These are phyloP conservation scores for Coenonympha arcania DNA, from an alignment of 2,888 invertebrate genomes.

Conservation along the genomic window DNA sequence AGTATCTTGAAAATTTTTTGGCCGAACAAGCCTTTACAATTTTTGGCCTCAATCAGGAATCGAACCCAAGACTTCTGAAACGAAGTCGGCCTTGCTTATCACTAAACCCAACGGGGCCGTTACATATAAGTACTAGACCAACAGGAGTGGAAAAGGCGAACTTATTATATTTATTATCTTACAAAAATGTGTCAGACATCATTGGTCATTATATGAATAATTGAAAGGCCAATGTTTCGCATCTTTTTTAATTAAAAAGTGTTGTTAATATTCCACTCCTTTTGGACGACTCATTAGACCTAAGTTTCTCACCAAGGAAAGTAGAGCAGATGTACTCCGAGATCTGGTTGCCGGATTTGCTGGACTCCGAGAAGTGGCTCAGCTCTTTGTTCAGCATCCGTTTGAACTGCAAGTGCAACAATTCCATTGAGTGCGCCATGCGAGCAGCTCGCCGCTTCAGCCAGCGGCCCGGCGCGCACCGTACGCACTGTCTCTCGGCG, in stretches of 20 bases:
- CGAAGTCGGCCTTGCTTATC: no score
- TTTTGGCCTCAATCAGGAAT: no score
- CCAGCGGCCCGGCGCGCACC: slow-evolving; percentile 56
- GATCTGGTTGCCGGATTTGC: slow-evolving; percentile 99
- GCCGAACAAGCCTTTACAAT: no score
- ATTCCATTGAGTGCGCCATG: slow-evolving; percentile 64
- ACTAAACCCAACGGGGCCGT: no score
- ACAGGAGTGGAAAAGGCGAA: no score
- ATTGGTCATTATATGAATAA: background rate
- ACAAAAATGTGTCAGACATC: background rate
- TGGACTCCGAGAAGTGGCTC: slow-evolving; percentile 98
- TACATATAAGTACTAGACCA: no score
- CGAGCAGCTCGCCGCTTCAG: slow-evolving; percentile 50
- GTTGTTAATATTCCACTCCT: no score
- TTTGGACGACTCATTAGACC: no score
- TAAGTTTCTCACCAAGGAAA: slow-evolving; percentile 90
- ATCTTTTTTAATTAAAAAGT: no score
- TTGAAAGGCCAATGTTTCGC: background rate
- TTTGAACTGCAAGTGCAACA: slow-evolving; percentile 89
- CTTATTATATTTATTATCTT: no score
- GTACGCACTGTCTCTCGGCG: slow-evolving; percentile 60
- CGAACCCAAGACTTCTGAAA: no score
- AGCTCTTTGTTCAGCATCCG: slow-evolving; percentile 99
- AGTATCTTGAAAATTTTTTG: no score
- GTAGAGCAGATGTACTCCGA: slow-evolving; percentile 99